A percentile compares a stretch with the other conserved stretches of the same genome.
These are phyloP conservation scores for Timema podura DNA, from an alignment of 2,888 invertebrate genomes.

Conservation along the genomic window DNA sequence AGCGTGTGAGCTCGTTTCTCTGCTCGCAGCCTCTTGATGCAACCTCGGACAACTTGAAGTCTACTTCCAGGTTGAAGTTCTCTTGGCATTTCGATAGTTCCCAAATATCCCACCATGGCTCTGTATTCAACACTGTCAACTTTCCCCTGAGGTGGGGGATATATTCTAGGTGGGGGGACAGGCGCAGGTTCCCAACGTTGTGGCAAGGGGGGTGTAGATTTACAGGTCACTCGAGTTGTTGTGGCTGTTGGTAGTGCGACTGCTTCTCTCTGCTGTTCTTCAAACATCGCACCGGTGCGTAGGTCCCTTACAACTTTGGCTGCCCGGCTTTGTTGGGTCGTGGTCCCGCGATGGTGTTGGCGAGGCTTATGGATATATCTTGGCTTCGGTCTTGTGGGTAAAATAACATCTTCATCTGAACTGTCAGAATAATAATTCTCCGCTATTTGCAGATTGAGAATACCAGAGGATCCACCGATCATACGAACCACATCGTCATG, in stretches of 20 bases:
- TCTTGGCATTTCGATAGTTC: conserved; percentile 93
- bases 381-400: conserved; percentile 55
- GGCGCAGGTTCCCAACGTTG: conserved; percentile 46
- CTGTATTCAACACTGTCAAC: conserved; percentile 44
- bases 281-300: conserved; percentile 51
- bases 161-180: conserved; percentile 43
- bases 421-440: conserved; percentile 83
- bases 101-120: conserved; percentile 89
- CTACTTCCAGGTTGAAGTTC: conserved; percentile 71
- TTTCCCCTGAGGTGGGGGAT: conserved; percentile 37
- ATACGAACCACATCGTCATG: conserved; percentile 91
- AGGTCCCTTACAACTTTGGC: conserved; percentile 52
- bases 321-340: conserved; percentile 44
- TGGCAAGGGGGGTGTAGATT: conserved; percentile 40
- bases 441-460: conserved; percentile 80
- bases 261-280: conserved; percentile 36
- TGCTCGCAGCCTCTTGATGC: conserved; percentile 81
- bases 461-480: conserved; percentile 81
- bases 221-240: conserved; percentile 22
- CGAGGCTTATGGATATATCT: conserved; percentile 55
- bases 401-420: conserved; percentile 70
- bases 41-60: conserved; percentile 69
- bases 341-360: conserved; percentile 27
- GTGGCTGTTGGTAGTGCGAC: conserved; percentile 13
- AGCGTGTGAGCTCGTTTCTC: conserved; percentile 83